Evolutionary conservation across 2,888 invertebrate genomes (phyloP).

Genomic region (Leptura quadrifasciata): DNA sequence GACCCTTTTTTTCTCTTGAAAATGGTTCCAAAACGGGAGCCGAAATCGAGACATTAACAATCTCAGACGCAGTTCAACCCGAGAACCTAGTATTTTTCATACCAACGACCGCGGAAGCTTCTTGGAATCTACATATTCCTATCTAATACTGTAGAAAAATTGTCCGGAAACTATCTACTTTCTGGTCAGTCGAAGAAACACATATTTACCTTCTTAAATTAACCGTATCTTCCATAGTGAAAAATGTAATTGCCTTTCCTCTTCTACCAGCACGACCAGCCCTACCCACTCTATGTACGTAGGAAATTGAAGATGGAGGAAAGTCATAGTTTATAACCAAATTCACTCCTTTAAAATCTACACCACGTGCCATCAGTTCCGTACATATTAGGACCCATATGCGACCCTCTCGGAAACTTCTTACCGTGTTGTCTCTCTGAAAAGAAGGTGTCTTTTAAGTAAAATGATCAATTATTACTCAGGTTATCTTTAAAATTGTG

Average conservation of each 20-base stretch:
- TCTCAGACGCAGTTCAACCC: too few relatives aligned
- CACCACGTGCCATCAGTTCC: constrained; percentile 96
- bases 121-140: too few relatives aligned
- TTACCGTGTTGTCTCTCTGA: constrained; percentile 93
- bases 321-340: constrained; percentile 98
- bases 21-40: too few relatives aligned
- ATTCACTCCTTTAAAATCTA: constrained; percentile 97
- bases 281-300: constrained; percentile 91
- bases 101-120: too few relatives aligned
- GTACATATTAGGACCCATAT: constrained; percentile 98
- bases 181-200: too few relatives aligned
- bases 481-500: background rate
- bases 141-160: too few relatives aligned
- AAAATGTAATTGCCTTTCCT: constrained; percentile 95
- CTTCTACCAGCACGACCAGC: constrained; percentile 94
- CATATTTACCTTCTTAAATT: constrained; percentile 88
- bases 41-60: too few relatives aligned
- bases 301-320: constrained; percentile 91
- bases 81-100: too few relatives aligned
- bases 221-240: constrained; percentile 91
- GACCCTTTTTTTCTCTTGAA: too few relatives aligned
- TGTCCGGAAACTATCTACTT: too few relatives aligned
- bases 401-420: constrained; percentile 92
- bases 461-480: constrained; percentile 20
- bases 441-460: constrained; percentile 58